Base-by-base conservation (phyloP, 1,140 invertebrate species). In the Halyomorpha halys region DNA sequence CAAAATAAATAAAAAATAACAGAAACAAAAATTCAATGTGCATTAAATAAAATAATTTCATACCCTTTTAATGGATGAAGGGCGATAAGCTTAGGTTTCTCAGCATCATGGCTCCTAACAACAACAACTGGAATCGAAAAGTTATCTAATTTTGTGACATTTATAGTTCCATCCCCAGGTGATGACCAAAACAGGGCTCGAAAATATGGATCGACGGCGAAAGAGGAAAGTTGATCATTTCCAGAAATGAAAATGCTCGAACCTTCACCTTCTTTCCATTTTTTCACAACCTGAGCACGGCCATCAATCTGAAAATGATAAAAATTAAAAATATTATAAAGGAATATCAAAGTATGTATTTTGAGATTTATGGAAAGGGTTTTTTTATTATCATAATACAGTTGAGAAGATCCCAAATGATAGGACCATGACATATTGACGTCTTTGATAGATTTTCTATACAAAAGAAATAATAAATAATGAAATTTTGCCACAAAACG, bases 171-270 rank as follows among this genome's bases (percentile, higher is more conserved):
- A 21, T 85, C 84, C 27, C 82, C 76, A 0, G 83, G 76, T 70
- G 90, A 94, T 0, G 90, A 88, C 91, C 91, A 96, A 76, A 91
- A 96, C 0, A 97, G 72, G 0, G 90, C 73, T 25, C 90, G 77
- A 0, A 90, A 86, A 27, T 90, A 80, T 0, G 90, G 82, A 74
- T 97, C 93, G 6, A 97, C 76, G 0, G 88, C 91, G 65, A 96
- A 39, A 34, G 59, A 60, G 2, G 59, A 34, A 1, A 60, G 3
- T 16, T 39, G 30, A 14, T 44, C 39, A 25, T 25, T 18, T 23
- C 30, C 59, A 39, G 25, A 25, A 21, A 34, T 39, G 27, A 60
- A 14, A n/a, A 60, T 19, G n/a, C 30, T 44, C 25, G 59, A 60
- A n/a, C 59, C 59, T 5, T 81, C 73, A 63, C 80, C 68, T 2